A percentile compares a stretch with the other conserved stretches of the same genome.
phyloP scores from a whole-genome alignment of 2,113 vertebrate genomes.

The Thinocorus orbignyianus region DNA sequence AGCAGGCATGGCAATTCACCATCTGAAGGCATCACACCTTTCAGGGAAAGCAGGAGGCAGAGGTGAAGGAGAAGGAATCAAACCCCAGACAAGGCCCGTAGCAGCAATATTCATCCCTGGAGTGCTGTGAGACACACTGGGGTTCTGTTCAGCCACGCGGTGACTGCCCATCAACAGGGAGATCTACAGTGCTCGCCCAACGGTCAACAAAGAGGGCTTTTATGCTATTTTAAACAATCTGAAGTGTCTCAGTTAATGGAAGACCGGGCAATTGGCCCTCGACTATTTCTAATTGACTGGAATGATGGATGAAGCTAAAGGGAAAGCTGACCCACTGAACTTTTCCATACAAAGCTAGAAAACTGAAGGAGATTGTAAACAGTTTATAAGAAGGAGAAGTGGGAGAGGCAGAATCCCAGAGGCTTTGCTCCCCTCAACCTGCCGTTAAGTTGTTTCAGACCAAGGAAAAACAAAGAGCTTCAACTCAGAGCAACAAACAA shows the following conservation, averaged over 20 bases:
- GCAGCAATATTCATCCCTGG: neutral
- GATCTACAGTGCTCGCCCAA: neutral
- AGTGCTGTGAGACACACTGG: neutral
- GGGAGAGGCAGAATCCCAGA: constrained; percentile 23
- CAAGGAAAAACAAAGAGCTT: constrained; percentile 44
- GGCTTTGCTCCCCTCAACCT: constrained; percentile 34
- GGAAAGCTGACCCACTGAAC: constrained; percentile 65
- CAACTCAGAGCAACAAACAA: constrained; percentile 17
- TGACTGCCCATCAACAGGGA: constrained; percentile 55
- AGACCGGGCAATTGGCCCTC: constrained; percentile 55
- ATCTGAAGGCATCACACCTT: constrained; percentile 66
- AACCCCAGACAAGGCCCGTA: neutral
- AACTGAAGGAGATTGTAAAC: constrained; percentile 51
- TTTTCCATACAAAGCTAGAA: constrained; percentile 43
- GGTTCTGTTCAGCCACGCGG: constrained; percentile 63
- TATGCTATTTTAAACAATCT: constrained; percentile 66
- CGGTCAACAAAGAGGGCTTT: constrained; percentile 60
- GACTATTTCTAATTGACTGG: constrained; percentile 68
- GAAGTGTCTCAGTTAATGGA: constrained; percentile 65
- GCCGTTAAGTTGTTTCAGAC: neutral
- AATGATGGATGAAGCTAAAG: constrained; percentile 65
- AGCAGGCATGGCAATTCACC: neutral
- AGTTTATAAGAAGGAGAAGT: constrained; percentile 26
- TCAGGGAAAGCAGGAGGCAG: constrained; percentile 27
- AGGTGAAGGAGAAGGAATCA: constrained; percentile 63